Evolutionary conservation across 2,888 invertebrate species (phyloP).

Genomic region (Platycheirus rosarum): DNA sequence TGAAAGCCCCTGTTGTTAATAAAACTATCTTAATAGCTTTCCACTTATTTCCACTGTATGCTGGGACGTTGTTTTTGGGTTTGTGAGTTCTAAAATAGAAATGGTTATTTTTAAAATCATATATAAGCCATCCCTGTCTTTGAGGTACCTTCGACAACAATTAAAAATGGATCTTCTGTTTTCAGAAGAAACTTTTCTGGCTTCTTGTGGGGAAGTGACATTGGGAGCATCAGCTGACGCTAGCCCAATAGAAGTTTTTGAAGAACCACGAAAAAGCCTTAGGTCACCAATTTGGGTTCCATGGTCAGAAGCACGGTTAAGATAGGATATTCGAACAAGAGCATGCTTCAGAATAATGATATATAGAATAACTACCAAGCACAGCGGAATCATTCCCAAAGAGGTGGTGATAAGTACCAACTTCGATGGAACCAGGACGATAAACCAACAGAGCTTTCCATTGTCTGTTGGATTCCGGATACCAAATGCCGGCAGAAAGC

Average conservation of each 20-base stretch:
- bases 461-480: conserved; percentile 84
- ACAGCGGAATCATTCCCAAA: conserved; percentile 84
- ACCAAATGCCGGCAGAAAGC: conserved; percentile 85
- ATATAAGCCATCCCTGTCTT: background rate
- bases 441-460: conserved; percentile 85
- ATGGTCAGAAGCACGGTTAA: conserved; percentile 81
- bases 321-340: conserved; percentile 84
- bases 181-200: conserved; percentile 7
- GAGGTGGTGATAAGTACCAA: conserved; percentile 84
- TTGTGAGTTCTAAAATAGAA: conserved; percentile 42
- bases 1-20: conserved; percentile 85
- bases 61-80: conserved; percentile 59
- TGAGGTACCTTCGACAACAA: conserved; percentile 61
- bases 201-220: conserved; percentile 53
- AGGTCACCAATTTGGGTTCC: conserved; percentile 79
- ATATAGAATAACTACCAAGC: conserved; percentile 83
- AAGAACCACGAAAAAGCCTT: conserved; percentile 76
- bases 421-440: conserved; percentile 84
- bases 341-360: conserved; percentile 85
- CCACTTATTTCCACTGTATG: conserved; percentile 84
- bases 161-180: conserved; percentile 52
- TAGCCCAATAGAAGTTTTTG: conserved; percentile 9
- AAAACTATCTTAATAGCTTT: conserved; percentile 86
- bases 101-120: no score
- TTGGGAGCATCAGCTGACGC: conserved; percentile 5